Conservation (phyloP, 2,113 vertebrate genomes). For the Telmatochromis bifrenatus region DNA sequence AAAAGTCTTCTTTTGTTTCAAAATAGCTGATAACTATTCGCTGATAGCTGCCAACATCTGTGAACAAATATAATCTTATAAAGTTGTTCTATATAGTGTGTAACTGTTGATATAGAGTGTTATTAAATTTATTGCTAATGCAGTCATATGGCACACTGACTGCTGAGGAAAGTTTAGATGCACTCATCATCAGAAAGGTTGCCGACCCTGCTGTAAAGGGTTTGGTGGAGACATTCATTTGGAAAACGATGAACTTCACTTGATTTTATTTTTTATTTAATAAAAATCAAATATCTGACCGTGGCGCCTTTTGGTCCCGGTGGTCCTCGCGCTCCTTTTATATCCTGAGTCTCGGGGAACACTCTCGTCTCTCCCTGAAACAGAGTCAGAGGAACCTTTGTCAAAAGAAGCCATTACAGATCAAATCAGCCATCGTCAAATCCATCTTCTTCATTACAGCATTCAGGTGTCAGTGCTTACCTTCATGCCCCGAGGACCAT, state of each 20-base stretch:
- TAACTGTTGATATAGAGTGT: rapidly evolving
- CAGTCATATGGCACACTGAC: neutral
- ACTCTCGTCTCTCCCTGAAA: conserved; percentile 35
- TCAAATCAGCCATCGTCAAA: neutral
- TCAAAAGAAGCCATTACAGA: neutral
- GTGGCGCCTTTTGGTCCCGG: conserved; percentile 30
- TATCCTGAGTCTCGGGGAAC: neutral
- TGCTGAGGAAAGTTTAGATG: neutral
- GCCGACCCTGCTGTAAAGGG: neutral
- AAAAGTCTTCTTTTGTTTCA: no score
- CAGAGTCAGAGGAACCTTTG: neutral
- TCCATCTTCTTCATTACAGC: neutral
- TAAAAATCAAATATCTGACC: neutral
- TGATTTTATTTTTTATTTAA: neutral
- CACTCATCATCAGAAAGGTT: neutral
- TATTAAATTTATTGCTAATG: neutral
- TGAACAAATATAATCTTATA: no score
- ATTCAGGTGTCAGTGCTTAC: neutral
- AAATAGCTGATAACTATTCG: no score
- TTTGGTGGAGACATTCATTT: neutral
- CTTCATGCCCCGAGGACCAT: conserved; percentile 26
- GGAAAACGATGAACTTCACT: neutral
- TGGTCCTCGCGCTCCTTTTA: conserved; percentile 31
- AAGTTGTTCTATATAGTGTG: rapidly evolving
- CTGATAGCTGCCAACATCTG: no score